phyloP scores from a whole-genome alignment of 1,140 invertebrate species.

The roundworm (Caenorhabditis elegans) region DNA sequence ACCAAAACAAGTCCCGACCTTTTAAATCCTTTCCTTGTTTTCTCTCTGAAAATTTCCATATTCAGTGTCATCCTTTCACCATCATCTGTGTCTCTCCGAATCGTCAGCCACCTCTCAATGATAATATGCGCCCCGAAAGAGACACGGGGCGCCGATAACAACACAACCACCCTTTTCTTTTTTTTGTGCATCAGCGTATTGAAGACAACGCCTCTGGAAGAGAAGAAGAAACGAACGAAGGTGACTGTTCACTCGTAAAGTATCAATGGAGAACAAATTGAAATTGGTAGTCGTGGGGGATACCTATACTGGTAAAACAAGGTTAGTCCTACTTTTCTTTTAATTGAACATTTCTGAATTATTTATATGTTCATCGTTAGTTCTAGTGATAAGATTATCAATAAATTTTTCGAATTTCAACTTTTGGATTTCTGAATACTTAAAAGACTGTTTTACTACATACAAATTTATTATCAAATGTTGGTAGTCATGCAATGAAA shows the following conservation, averaged over 20 bases:
- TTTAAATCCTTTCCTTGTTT: neutral
- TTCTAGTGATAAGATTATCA: no score
- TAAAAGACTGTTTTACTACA: no score
- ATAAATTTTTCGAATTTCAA: no score
- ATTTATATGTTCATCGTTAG: no score
- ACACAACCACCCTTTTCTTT: neutral
- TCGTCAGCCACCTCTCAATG: neutral
- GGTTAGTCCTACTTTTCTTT: neutral
- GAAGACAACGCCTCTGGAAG: slow-evolving; percentile 19
- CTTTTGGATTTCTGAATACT: no score
- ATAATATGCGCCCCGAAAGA: slow-evolving; percentile 29
- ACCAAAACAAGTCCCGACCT: neutral
- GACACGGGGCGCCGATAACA: slow-evolving; percentile 22
- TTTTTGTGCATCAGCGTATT: neutral
- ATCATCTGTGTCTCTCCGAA: neutral
- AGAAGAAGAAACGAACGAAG: neutral
- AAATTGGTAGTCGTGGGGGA: slow-evolving; percentile 53
- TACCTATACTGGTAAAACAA: slow-evolving; percentile 50
- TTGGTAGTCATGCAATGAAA: no score
- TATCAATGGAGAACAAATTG: slow-evolving; percentile 48
- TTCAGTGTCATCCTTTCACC: neutral
- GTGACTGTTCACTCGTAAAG: neutral
- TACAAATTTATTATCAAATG: no score
- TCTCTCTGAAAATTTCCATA: slow-evolving; percentile 15
- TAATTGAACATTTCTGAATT: no score